Base-by-base conservation (phyloP, 2,113 vertebrate species). In the Cynoglossus semilaevis region DNA sequence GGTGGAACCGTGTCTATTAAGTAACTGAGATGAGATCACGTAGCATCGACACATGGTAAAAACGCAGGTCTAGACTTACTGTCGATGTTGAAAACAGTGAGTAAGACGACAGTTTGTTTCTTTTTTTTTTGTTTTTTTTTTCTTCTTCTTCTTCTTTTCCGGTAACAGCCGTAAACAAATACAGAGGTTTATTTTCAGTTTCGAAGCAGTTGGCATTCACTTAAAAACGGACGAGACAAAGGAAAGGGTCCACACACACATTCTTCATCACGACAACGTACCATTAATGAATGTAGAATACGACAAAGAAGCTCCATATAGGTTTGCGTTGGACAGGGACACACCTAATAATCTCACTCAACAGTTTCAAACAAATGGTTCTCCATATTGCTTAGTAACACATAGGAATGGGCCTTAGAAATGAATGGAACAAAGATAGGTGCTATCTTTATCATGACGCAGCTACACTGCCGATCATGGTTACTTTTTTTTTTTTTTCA, bases 371-470 rank as follows among this genome's bases (percentile, higher is more conserved):
- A 96, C 93, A 91, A 91, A 96, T 92, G 93, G 91, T 94, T 95
- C 92, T 96, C 93, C 94, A 95, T 97, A 96, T 98, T 97, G 96
- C 96, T 98, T 95, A 94, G 94, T 94, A 96, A 99, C 95, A 96
- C 93, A 85, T 79, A 96, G 93, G 93, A 93, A 94, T 89, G 89
- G 22, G 94, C 93, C 92, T 90, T 80, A 88, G 91, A 94, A 94
- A 94, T 90, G 46, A 87, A 93, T 91, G 91, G 91, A 82, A 92
- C 88, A 71, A 90, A 94, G 89, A 92, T 92, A 88, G 91, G 88
- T 95, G 93, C 93, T 94, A 95, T 92, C 91, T 91, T 93, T 88
- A 91, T 93, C 88, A 94, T 91, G 92, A 94, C 91, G 92, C 87
- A 95, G 93, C 95, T 98, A 96, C 95, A 92, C 93, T 94, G 93